Percentiles rank a stretch among this genome's conserved stretches.
phyloP scores from a whole-genome alignment of 2,888 invertebrate species.

The Agriopis aurantiaria region DNA sequence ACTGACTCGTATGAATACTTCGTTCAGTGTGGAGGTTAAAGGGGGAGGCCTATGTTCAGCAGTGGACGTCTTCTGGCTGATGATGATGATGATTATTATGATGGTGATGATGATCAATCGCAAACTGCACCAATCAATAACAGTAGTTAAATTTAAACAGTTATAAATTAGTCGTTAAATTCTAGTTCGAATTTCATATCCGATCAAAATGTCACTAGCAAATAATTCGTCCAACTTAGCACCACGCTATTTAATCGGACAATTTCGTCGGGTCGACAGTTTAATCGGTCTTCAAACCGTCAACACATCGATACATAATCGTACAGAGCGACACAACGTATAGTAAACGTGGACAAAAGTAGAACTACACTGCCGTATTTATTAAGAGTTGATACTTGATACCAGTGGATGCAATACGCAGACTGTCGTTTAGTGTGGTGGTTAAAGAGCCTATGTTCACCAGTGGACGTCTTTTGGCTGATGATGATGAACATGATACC shows the following conservation, averaged over 20 bases:
- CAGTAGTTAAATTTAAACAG: slow-evolving; percentile 9
- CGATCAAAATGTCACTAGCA: slow-evolving; percentile 27
- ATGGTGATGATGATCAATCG: not conserved
- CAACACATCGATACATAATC: slow-evolving; percentile 67
- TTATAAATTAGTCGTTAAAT: slow-evolving; percentile 7
- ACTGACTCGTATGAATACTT: no score
- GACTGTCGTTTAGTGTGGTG: no score
- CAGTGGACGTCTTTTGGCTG: no score
- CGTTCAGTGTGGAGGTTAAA: no score
- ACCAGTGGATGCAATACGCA: no score
- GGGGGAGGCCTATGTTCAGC: no score
- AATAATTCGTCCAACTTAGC: slow-evolving; percentile 30
- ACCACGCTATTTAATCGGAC: slow-evolving; percentile 35
- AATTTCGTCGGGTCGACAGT: slow-evolving; percentile 62
- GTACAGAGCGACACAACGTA: not conserved
- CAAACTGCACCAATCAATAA: slow-evolving; percentile 8
- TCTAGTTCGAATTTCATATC: slow-evolving; percentile 10
- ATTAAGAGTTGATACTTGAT: no score
- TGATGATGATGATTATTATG: no score
- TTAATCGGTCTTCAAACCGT: slow-evolving; percentile 80
- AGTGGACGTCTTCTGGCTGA: no score
- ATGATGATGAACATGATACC: no score
- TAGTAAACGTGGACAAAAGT: not conserved
- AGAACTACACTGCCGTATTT: not conserved
- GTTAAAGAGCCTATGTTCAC: no score